Evolutionary conservation across 2,888 invertebrate genomes (phyloP).

Genomic region (Cantharis flavilabris): DNA sequence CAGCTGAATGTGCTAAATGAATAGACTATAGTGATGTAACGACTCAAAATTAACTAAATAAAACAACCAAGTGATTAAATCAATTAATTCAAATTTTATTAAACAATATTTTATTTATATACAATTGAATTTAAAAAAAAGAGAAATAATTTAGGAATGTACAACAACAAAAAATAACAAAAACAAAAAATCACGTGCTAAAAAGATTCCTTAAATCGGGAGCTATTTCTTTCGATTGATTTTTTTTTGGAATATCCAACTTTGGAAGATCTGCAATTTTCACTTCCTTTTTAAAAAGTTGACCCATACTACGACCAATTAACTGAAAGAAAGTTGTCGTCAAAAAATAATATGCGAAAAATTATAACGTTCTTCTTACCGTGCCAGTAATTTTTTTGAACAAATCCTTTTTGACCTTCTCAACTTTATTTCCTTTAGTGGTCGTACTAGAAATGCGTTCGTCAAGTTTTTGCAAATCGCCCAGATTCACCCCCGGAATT

Average conservation of each 20-base stretch:
- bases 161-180: conserved; percentile 14
- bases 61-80: background rate
- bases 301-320: conserved; percentile 83
- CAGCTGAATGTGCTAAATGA: too few relatives aligned
- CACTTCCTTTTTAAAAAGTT: conserved; percentile 85
- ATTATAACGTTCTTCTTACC: conserved; percentile 55
- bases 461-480: conserved; percentile 83
- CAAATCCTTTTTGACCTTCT: conserved; percentile 87
- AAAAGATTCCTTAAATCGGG: conserved; percentile 51
- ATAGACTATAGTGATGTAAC: too few relatives aligned
- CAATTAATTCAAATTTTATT: background rate
- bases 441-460: conserved; percentile 74
- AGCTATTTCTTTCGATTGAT: conserved; percentile 47
- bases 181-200: conserved; percentile 36
- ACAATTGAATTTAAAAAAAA: conserved; percentile 2
- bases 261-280: conserved; percentile 84
- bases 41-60: background rate
- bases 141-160: conserved; percentile 30
- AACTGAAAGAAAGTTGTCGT: conserved; percentile 60
- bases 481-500: conserved; percentile 80
- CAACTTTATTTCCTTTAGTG: conserved; percentile 77
- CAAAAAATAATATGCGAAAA: background rate
- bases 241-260: conserved; percentile 59
- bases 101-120: conserved; percentile 9
- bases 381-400: conserved; percentile 87